Evolutionary conservation across 1,140 invertebrate genomes (phyloP).

Genomic region (Rhyzopertha dominica): DNA sequence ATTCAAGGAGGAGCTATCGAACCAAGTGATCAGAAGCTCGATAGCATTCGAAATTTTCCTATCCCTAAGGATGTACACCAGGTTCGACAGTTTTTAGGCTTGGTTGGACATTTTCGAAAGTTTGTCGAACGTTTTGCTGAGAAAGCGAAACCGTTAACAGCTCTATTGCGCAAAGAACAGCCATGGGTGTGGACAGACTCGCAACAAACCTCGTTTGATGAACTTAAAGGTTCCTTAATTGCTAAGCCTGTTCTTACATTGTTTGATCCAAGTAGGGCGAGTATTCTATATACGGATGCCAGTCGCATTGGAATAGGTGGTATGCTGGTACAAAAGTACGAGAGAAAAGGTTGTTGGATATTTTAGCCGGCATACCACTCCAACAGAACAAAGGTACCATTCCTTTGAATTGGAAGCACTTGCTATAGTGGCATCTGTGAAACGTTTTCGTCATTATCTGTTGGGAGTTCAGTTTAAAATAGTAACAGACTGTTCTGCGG

Average conservation of each 20-base stretch:
- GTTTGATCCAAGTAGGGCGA: too few species aligned
- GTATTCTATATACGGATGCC: too few species aligned
- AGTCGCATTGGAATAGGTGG: conserved; percentile 7
- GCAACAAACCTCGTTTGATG: conserved; percentile 1
- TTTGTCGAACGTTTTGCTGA: conserved; percentile 39
- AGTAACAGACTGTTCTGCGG: conserved; percentile 9
- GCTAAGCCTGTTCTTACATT: conserved; percentile 16
- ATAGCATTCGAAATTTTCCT: conserved; percentile 24
- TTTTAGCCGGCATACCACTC: conserved; percentile 30
- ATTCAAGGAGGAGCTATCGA: too few species aligned
- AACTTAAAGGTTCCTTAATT: conserved; percentile 11
- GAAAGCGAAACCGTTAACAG: conserved; percentile 20
- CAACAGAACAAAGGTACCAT: conserved; percentile 28
- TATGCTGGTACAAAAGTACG: conserved; percentile 20
- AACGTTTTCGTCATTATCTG: too few species aligned
- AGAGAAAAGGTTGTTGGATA: conserved; percentile 28
- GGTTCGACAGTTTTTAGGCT: conserved; percentile 26
- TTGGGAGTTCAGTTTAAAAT: conserved; percentile 1
- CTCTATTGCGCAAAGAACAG: conserved; percentile 1
- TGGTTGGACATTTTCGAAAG: conserved; percentile 39
- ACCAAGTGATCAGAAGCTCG: too few species aligned
- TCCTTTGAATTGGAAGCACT: conserved; percentile 34
- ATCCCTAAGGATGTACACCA: conserved; percentile 13
- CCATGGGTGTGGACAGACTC: conserved; percentile 10
- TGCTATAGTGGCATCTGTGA: conserved; percentile 25